Evolutionary conservation across 2,888 invertebrate genomes (phyloP).

Genomic region (Malachius bipustulatus): DNA sequence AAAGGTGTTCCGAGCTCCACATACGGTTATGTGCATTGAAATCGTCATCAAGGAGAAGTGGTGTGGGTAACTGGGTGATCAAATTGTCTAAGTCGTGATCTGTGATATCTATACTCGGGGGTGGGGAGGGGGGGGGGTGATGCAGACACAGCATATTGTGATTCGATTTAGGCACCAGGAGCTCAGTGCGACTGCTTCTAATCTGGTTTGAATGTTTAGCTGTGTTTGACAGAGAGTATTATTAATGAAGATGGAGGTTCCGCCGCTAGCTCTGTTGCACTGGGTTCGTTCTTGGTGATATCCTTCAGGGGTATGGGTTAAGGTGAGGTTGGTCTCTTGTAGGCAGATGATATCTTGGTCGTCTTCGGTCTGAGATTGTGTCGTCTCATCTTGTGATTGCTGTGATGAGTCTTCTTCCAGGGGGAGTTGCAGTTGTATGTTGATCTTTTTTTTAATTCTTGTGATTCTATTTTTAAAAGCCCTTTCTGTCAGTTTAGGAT

Average conservation of each 20-base stretch:
- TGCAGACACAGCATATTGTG: slow-evolving; percentile 3
- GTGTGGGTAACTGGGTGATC: slow-evolving; percentile 2
- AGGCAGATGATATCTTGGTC: background rate
- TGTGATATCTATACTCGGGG: slow-evolving; percentile 6
- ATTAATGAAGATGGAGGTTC: too few species aligned
- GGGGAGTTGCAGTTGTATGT: slow-evolving; percentile 4
- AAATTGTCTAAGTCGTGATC: slow-evolving; percentile 6
- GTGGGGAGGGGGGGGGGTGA: too few species aligned
- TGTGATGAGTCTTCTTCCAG: background rate
- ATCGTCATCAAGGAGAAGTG: too few species aligned
- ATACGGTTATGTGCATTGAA: slow-evolving; percentile 10
- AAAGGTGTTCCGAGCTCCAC: slow-evolving; percentile 9
- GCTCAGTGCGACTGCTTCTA: slow-evolving; percentile 6
- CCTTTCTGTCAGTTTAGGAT: slow-evolving; percentile 7
- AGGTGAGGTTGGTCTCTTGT: too few species aligned
- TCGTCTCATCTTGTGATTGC: too few species aligned
- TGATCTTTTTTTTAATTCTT: slow-evolving; percentile 7
- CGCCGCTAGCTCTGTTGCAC: too few species aligned
- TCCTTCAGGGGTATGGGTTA: too few species aligned
- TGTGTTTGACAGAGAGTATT: too few species aligned
- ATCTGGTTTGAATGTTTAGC: background rate
- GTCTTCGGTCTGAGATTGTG: too few species aligned
- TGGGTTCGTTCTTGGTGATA: too few species aligned
- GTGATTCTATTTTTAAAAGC: slow-evolving; percentile 8
- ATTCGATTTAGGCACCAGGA: too few species aligned